Base-by-base conservation (phyloP, 2,113 vertebrate species). In the Furnarius figulus region DNA sequence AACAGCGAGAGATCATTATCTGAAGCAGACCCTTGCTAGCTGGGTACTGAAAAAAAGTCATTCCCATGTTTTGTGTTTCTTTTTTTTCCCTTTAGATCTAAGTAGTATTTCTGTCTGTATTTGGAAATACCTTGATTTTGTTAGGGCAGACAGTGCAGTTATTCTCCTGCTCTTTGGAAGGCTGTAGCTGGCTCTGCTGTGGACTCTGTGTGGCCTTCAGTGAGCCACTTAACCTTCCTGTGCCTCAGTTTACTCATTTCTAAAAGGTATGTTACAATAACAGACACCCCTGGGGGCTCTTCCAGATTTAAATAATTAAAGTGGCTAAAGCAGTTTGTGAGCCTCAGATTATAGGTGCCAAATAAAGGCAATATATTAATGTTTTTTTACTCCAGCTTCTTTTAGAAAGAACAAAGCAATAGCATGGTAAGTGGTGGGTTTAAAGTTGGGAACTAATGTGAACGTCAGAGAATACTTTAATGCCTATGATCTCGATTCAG, bases 201-300 rank as follows among this genome's bases (percentile, higher is more conserved):
- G 66, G 92, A 87, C 95, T 96, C 67, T 90, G 88, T 90, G 95
- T 95, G 95, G 96, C 95, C 88, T 96, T 93, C 92, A 90, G 72
- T 73, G 61, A 92, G 83, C 86, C 58, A 35, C 88, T 96, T 92
- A 58, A 96, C 92, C 90, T 93, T 78, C 93, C 73, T 66, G 70
- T 47, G 90, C 89, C 74, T 95, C 92, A 47, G 70, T 74, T 79
- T 37, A 76, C 86, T 73, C 85, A 89, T 96, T 93, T 96, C 91
- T 80, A 66, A 97, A 90, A 87, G 76, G 62, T 86, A 68, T 92
- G 86, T 92, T 92, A 68, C 42, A 84, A 92, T 92, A 84, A 93
- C 24, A 95, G 95, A 56, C 80, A 89, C 61, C 85, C 93, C 79
- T 31, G 10, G 65, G 93, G 88, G 76, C 89, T 85, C 42, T 52